Evolutionary conservation across 2,888 invertebrate species (phyloP), one percentile per base, ranked within the genome.

Genomic region (Myathropa florea): DNA sequence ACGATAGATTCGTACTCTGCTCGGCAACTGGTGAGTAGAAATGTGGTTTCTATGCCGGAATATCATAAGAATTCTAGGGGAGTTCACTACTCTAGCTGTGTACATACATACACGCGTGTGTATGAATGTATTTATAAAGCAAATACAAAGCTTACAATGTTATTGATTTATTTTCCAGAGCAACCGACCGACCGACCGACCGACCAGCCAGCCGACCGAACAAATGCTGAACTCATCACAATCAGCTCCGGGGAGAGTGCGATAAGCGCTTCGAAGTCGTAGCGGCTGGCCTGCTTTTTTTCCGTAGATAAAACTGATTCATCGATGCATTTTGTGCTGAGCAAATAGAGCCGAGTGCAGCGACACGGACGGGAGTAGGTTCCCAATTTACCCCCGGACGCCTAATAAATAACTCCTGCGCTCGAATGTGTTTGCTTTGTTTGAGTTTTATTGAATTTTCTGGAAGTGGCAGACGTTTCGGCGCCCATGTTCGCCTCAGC

Each of bases 281-380:
- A 70, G 23, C 61, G 72, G 28, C 55, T 86, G 85, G 82, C 85
- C 85, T 86, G 72, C 57, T 80, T 86, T 80, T 85, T 84, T 76
- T 39, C 59, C 79, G 67, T 78, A 82, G 85, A 86, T 86, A 86
- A 86, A 86, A 86, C 85, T 86, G 85, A 86, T 86, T 86, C 85
- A 85, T 82, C 85, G 70, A 65, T 86, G 82, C 85, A 82, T 86
- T 78, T 86, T 73, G 82, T 78, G 73, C 68, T 78, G 78, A 82
- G 70, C 85, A 86, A 86, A 86, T 70, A 86, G 85, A 78, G 70
- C 78, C 70, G 64, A 81, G 64, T 76, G 81, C 81, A 77, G 24
- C 81, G 57, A 63, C 63, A 68, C 26, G 57, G 70, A 68, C 80
- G 72, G 77, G 85, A 70, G 82, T 72, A 77, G 84, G 70, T 65